Conservation (phyloP, 2,797 vertebrate species). For the Paratrypauchen microcephalus region DNA sequence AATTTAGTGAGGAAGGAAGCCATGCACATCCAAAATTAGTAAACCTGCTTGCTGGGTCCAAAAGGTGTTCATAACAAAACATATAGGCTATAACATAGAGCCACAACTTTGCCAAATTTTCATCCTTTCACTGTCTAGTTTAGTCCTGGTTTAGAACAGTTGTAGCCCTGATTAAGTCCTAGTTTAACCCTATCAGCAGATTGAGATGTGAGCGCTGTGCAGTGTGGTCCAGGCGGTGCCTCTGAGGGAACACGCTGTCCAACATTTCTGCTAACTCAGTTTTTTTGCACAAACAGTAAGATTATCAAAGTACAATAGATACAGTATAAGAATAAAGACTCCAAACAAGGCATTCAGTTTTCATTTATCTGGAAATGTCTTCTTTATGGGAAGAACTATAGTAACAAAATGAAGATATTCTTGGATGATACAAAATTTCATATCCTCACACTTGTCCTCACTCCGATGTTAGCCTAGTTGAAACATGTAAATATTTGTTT, state of each 20-base stretch:
- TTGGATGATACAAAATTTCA: background rate
- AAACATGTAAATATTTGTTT: background rate
- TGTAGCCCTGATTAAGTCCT: too few relatives aligned
- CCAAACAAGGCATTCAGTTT: background rate
- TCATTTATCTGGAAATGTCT: background rate
- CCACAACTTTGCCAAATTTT: too few relatives aligned
- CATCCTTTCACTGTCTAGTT: background rate
- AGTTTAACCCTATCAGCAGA: background rate
- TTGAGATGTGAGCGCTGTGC: constrained; percentile 25
- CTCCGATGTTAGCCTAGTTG: background rate
- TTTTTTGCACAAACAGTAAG: background rate
- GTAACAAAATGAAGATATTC: background rate
- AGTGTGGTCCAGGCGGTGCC: constrained; percentile 25
- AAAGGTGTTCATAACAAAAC: too few relatives aligned
- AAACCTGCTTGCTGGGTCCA: too few relatives aligned
- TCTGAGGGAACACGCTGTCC: constrained; percentile 9
- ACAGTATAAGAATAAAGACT: background rate
- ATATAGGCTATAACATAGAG: too few relatives aligned
- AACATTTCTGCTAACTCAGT: constrained; percentile 12
- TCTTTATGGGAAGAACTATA: background rate
- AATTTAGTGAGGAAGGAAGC: background rate
- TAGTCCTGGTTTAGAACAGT: background rate
- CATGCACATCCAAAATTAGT: too few relatives aligned
- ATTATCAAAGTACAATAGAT: background rate
- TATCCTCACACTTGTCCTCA: background rate